Base-by-base conservation (phyloP, 2,113 vertebrate species). In the Melanostigma gelatinosum region DNA sequence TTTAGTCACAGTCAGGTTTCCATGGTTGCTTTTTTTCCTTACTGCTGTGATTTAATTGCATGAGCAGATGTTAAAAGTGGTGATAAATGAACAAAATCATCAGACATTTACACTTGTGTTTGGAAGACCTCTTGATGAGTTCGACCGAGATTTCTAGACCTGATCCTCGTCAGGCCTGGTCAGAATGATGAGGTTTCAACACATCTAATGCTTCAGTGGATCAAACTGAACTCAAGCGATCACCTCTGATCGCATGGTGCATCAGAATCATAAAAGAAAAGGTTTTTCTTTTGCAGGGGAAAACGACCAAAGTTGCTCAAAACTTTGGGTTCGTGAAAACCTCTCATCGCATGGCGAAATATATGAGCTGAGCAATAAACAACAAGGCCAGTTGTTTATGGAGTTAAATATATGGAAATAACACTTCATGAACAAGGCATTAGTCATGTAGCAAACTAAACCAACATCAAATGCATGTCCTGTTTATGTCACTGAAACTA, bases 1-100 rank as follows among this genome's bases (percentile, higher is more conserved):
- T 34, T 77, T 58, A 75, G 81, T 80, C 84, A 82, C 76, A 79
- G 65, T 75, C 76, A 69, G 76, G 84, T 80, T 85, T 82, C 83
- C 77, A 77, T 83, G 75, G 69, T 57, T 60, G 65, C 80, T 67
- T 74, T 75, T 77, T 79, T 64, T 22, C 82, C 71, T 69, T 6
- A 20, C 38, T 54, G 38, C 42, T 66, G 77, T 61, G 74, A 82
- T 72, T 81, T 73, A 44, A 75, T 73, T 77, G 72, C 52, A 83
- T 27, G 29, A 75, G 60, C 77, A 82, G 68, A 84, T 84, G 83
- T 79, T 62, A 40, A 64, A 58, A 61, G 55, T 61, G 54, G 68
- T 48, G 68, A 86, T 84, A 68, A 87, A 85, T 61, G 57, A 48
- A 22, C 27, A 52, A 62, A 82, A 40, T 55, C 16, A 70, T 55